Percentiles rank a stretch among this genome's conserved stretches.
Evolutionary conservation across 2,888 invertebrate species (phyloP).

Genomic region (Papilio elwesi): DNA sequence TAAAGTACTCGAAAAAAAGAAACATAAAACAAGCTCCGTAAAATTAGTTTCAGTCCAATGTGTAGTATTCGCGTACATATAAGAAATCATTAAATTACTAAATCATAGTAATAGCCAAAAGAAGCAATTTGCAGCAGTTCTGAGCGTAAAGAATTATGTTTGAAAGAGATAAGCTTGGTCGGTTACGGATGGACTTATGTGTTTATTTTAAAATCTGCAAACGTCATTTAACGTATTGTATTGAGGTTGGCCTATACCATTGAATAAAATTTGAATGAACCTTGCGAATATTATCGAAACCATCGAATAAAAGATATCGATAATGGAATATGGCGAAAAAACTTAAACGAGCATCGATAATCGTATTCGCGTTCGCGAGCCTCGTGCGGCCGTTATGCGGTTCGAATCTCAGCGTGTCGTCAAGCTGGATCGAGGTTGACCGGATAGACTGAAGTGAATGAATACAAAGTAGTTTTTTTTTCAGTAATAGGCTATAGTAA

Average conservation of each 20-base stretch:
- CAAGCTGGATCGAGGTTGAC: constrained; percentile 2
- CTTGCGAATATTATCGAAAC: background rate
- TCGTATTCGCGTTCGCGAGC: background rate
- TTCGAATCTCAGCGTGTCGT: constrained; percentile 1
- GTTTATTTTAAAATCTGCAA: background rate
- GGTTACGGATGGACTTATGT: background rate
- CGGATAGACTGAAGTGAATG: background rate
- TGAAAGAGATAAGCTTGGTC: no score
- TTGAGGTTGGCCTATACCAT: background rate
- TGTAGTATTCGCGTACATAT: no score
- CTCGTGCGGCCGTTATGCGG: background rate
- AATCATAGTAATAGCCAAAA: no score
- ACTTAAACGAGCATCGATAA: constrained; percentile 8
- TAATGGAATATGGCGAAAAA: constrained; percentile 4
- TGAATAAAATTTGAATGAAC: background rate
- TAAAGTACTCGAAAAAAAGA: no score
- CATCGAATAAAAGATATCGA: background rate
- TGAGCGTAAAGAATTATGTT: no score
- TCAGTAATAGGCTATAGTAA: background rate
- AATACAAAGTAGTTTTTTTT: background rate
- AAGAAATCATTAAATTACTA: no score
- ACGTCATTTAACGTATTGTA: background rate
- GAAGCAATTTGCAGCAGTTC: background rate
- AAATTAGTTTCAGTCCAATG: no score
- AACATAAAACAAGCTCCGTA: no score